Evolutionary conservation across 2,797 vertebrate genomes (phyloP).

Genomic region (Rhincodon typus): DNA sequence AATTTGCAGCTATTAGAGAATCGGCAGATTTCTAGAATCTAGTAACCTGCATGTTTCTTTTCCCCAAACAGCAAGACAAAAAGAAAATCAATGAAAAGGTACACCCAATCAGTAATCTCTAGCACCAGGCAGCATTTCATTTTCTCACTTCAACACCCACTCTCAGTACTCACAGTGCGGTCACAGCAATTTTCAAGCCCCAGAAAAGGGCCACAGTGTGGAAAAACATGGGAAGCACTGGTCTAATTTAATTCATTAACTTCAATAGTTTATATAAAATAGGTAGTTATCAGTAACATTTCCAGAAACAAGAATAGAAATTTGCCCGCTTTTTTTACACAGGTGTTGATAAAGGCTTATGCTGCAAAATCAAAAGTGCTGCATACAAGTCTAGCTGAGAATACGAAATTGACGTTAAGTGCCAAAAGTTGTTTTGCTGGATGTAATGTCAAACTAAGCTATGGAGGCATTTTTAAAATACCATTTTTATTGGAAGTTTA

Average conservation of each 20-base stretch:
- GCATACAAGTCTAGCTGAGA: background rate
- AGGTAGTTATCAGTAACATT: background rate
- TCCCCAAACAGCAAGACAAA: background rate
- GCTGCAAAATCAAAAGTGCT: background rate
- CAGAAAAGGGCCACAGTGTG: too few relatives aligned
- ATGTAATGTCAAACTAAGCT: background rate
- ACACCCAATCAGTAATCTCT: background rate
- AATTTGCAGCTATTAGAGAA: background rate
- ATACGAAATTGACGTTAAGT: background rate
- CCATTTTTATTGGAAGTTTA: background rate
- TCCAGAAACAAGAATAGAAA: background rate
- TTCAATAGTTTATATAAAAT: background rate
- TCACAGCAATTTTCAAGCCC: background rate
- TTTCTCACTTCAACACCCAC: too few relatives aligned
- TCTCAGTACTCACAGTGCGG: too few relatives aligned
- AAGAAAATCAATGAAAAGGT: background rate
- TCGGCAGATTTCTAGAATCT: background rate
- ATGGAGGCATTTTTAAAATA: background rate
- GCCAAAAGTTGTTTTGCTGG: slow-evolving; percentile 4
- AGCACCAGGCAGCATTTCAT: background rate
- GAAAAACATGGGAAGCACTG: too few relatives aligned
- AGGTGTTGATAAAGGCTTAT: background rate
- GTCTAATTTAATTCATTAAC: slow-evolving; percentile 17
- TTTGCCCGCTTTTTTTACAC: background rate
- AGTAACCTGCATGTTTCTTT: background rate